These are phyloP conservation scores for Drosophila siamana DNA, from an alignment of 2,888 invertebrate species.

Conservation along the genomic window DNA sequence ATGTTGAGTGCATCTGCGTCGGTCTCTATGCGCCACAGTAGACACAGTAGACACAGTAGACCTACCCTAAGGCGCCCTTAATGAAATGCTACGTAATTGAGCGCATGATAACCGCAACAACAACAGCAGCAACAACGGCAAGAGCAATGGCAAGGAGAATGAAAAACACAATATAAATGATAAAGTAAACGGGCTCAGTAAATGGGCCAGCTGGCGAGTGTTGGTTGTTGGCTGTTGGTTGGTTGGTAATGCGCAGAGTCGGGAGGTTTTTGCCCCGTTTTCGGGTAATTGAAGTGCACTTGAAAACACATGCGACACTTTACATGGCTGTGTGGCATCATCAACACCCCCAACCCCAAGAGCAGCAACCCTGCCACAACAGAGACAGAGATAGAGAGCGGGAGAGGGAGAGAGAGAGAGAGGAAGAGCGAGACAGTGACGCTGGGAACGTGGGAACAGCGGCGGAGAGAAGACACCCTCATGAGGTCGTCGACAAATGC, in stretches of 20 bases:
- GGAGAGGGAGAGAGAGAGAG: neutral
- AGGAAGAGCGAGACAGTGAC: neutral
- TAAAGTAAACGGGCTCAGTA: conserved; percentile 17
- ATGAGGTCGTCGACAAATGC: conserved; percentile 58
- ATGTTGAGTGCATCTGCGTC: conserved; percentile 11
- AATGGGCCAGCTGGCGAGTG: conserved; percentile 49
- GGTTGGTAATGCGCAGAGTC: conserved; percentile 19
- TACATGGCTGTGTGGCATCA: conserved; percentile 30
- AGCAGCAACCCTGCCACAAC: conserved; percentile 27
- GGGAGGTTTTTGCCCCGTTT: conserved; percentile 20
- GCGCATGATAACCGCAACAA: conserved; percentile 62
- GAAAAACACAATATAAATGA: conserved; percentile 24
- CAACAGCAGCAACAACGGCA: neutral
- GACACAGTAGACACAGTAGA: conserved; percentile 28
- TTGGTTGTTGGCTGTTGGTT: too few species aligned
- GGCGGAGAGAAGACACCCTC: conserved; percentile 48
- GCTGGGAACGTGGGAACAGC: conserved; percentile 26
- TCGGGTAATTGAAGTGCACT: conserved; percentile 79
- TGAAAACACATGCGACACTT: conserved; percentile 81
- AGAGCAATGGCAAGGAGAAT: too few species aligned
- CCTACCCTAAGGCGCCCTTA: conserved; percentile 49
- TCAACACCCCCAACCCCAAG: conserved; percentile 35
- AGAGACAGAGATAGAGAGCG: neutral
- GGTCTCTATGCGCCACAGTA: too few species aligned
- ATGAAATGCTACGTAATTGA: conserved; percentile 56